These are phyloP conservation scores for Hypotaenidia okinawae DNA, from an alignment of 2,797 vertebrate species.

Conservation along the genomic window DNA sequence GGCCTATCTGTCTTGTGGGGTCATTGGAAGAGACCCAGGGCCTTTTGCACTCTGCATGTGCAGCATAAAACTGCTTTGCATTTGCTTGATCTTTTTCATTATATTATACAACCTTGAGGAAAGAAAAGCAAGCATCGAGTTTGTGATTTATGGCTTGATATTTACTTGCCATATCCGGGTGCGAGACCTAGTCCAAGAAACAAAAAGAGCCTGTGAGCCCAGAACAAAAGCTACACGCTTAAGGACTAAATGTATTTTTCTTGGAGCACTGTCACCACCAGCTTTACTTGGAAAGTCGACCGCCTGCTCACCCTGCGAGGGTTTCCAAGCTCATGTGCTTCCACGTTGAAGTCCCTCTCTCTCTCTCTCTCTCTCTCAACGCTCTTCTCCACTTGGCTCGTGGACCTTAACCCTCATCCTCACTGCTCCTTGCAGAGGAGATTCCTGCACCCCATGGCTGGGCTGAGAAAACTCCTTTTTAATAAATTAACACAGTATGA, in stretches of 20 bases:
- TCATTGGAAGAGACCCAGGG: slow-evolving; percentile 43
- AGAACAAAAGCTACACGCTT: slow-evolving; percentile 49
- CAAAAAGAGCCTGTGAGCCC: slow-evolving; percentile 34
- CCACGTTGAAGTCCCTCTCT: not conserved
- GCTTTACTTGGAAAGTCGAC: slow-evolving; percentile 53
- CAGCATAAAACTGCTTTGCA: slow-evolving; percentile 14
- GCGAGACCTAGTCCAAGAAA: slow-evolving; percentile 54
- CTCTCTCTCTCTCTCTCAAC: not conserved
- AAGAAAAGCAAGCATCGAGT: slow-evolving; percentile 63
- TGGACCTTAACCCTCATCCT: slow-evolving; percentile 15
- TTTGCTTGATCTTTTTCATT: slow-evolving; percentile 62
- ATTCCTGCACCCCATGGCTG: slow-evolving; percentile 24
- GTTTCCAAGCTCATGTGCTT: slow-evolving; percentile 45
- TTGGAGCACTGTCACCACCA: not conserved
- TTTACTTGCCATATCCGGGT: slow-evolving; percentile 63
- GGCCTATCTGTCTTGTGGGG: slow-evolving; percentile 4
- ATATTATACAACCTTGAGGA: slow-evolving; percentile 61
- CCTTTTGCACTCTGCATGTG: slow-evolving; percentile 50
- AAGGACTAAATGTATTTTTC: slow-evolving; percentile 62
- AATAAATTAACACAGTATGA: slow-evolving; percentile 68
- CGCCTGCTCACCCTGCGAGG: slow-evolving; percentile 5
- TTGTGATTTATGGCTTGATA: slow-evolving; percentile 65
- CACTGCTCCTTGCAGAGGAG: slow-evolving; percentile 20
- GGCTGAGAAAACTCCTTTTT: slow-evolving; percentile 12
- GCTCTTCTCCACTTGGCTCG: slow-evolving; percentile 9